Evolutionary conservation across 2,888 invertebrate species (phyloP), one percentile per base, ranked within the genome.

Genomic region (Bimastos eiseni): DNA sequence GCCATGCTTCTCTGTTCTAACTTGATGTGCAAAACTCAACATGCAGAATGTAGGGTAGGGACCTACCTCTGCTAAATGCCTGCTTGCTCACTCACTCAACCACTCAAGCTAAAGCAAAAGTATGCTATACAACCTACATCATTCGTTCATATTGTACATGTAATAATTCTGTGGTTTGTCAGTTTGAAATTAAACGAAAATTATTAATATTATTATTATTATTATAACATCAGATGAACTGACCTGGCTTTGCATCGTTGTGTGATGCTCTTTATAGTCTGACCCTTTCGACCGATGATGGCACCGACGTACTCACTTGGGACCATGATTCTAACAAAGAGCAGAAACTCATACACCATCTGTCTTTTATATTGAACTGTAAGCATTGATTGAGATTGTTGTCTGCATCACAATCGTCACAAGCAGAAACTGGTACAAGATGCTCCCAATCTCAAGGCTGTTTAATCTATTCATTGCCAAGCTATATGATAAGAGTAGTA

Each of bases 261-360:
- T 92, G 99, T 99, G 94, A 99, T 99, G 95, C 98, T 97, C 94
- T 98, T 97, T 95, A 99, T 99, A 93, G 99, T 99, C 94, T 97
- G 97, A 93, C 99, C 99, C 95, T 98, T 98, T 93, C 98, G 97
- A 91, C 99, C 99, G 95, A 99, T 99, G 93, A 99, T 98, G 93
- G 99, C 99, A 92, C 99, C 99, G 92, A 98, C 97, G 98, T 98
- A 98, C 95, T 99, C 99, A 95, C 98, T 98, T 95, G 98, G 98
- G 92, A 99, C 98, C 93, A 99, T 96, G 94, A 99, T 97, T 93
- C 96, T 95, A 93, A 70, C 70, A 70, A 70, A 70, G 30, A n/a
- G n/a, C n/a, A 70, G 70, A 70, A 70, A 70, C 30, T 70, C 30
- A 49, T 49, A 49, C 49, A 49, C 49, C 24, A 24, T 24, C 49